Percentiles rank a stretch among this genome's conserved stretches.
Evolutionary conservation across 2,797 vertebrate genomes (phyloP).

Genomic region (Odontamblyopus lacepedii): DNA sequence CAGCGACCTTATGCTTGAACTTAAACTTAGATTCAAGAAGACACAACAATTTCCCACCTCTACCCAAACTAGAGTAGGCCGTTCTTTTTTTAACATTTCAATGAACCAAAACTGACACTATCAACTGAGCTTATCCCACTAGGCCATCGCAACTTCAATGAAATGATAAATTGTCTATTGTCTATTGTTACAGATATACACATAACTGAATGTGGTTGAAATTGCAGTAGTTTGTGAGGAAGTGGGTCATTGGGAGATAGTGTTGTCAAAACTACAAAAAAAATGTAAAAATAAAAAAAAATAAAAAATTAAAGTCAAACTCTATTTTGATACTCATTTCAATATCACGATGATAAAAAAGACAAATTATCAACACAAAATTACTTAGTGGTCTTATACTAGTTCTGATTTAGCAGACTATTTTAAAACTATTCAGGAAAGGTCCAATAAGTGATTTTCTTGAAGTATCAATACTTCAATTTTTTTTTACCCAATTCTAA

Average conservation of each 20-base stretch:
- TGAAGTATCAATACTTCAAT: too few species aligned
- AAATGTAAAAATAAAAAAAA: constrained; percentile 1
- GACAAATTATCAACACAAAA: too few species aligned
- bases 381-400: too few species aligned
- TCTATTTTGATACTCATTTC: neutral
- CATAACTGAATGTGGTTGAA: neutral
- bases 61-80: neutral
- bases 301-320: neutral
- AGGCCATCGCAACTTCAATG: neutral
- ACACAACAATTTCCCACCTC: neutral
- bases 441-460: too few species aligned
- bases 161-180: neutral
- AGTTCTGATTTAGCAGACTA: too few species aligned
- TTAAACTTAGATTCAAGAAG: neutral
- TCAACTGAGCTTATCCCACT: constrained; percentile 11
- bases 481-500: too few species aligned
- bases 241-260: too few species aligned
- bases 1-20: too few species aligned
- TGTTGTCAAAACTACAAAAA: too few species aligned
- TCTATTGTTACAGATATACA: constrained; percentile 7
- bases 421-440: too few species aligned
- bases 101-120: constrained; percentile 23
- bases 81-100: neutral
- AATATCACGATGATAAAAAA: too few species aligned
- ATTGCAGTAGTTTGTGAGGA: too few species aligned